Base-by-base conservation (phyloP, 2,888 invertebrate genomes). In the Orthosia gracilis region DNA sequence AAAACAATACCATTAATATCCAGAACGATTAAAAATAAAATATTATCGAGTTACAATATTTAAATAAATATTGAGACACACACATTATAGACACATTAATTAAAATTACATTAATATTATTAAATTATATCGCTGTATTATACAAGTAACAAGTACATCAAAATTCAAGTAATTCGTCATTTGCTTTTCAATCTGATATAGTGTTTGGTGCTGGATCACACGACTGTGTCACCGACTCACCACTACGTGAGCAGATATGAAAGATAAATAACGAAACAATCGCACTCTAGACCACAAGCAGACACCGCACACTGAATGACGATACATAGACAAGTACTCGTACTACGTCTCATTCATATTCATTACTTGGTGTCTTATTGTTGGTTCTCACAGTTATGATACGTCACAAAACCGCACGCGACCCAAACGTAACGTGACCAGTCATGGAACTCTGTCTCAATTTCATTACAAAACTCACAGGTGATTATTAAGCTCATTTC, bases 201-300 rank as follows among this genome's bases (percentile, higher is more conserved):
- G 5, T 4, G 7, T 26, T 15, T 13, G 45, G 13, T 18, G 7
- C 13, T 50, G 12, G n/a, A 31, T 63, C 79, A 40, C 63, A 78
- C 58, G 62, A 11, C 7, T 23, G 23, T 4, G 13, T 0, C 23
- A 15, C 18, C 18, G 49, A 54, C 7, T 52, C 50, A 49, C 21
- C 12, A 78, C 7, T 31, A 69, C 69, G 40, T 15, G 54, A 54
- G 23, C 47, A 7, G n/a, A 13, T 18, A 13, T 26, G 21, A 55
- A 23, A 18, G 23, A 69, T 54, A 50, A 23, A 47, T 40, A 50
- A 55, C n/a, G 18, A 55, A 54, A 40, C 49, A 55, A 50, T 62
- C n/a, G 70, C 13, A 54, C 49, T 54, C 49, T 61, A 74, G 50
- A 71, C 78, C 71, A 26, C 75, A 61, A 55, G 40, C 21, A 67